Evolutionary conservation across 2,797 vertebrate species (phyloP).

Genomic region (Gambelia wislizenii): DNA sequence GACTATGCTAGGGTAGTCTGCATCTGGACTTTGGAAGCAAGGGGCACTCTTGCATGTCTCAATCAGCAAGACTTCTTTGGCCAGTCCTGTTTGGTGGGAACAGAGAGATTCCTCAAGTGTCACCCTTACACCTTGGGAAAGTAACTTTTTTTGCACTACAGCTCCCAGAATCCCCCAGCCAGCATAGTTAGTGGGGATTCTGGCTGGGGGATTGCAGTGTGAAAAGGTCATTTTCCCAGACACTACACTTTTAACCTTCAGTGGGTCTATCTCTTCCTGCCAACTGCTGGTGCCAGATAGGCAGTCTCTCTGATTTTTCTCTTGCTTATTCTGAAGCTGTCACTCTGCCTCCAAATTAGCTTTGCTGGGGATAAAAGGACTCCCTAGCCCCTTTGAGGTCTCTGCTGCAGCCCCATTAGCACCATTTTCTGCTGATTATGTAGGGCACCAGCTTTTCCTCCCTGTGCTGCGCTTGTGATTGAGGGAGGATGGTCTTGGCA

Average conservation of each 20-base stretch:
- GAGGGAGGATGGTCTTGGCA: conserved; percentile 59
- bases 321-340: conserved; percentile 42
- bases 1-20: neutral
- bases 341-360: conserved; percentile 39
- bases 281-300: conserved; percentile 51
- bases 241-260: conserved; percentile 19
- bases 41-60: neutral
- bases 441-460: conserved; percentile 39
- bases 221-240: too few relatives aligned
- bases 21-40: neutral
- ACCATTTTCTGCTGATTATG: conserved; percentile 41
- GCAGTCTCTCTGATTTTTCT: conserved; percentile 30
- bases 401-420: conserved; percentile 53
- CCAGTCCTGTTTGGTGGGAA: too few relatives aligned
- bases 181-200: too few relatives aligned
- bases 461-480: conserved; percentile 27
- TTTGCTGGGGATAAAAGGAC: conserved; percentile 51
- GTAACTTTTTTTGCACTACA: too few relatives aligned
- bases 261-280: conserved; percentile 28
- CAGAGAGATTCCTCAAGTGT: too few relatives aligned
- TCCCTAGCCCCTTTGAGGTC: conserved; percentile 50
- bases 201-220: too few relatives aligned
- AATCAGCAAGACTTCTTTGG: too few relatives aligned
- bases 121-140: too few relatives aligned
- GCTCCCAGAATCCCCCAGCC: too few relatives aligned